Evolutionary conservation across 2,888 invertebrate species (phyloP).

Genomic region (Ectobius pallidus): DNA sequence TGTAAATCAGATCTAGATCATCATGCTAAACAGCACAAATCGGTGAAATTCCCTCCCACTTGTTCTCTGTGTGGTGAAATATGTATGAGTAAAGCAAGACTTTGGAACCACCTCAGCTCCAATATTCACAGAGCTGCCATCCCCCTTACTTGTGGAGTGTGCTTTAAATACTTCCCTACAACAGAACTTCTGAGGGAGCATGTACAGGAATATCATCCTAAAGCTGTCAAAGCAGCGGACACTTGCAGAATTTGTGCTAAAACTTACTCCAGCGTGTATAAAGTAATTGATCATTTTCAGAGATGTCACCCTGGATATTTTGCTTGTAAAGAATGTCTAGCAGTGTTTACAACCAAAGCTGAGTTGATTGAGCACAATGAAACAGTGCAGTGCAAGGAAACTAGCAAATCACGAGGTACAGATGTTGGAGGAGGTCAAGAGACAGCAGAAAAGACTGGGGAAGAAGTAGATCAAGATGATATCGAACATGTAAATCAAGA

Average conservation of each 20-base stretch:
- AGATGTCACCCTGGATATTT: slow-evolving; percentile 64
- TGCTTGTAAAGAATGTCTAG: slow-evolving; percentile 64
- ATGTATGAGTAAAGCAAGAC: slow-evolving; percentile 10
- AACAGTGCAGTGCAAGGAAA: slow-evolving; percentile 35
- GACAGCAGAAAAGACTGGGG: slow-evolving; percentile 36
- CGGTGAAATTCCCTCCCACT: slow-evolving; percentile 30
- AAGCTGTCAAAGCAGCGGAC: slow-evolving; percentile 58
- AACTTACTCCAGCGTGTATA: slow-evolving; percentile 64
- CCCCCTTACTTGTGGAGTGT: slow-evolving; percentile 63
- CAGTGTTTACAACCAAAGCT: slow-evolving; percentile 61
- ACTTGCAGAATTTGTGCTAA: slow-evolving; percentile 66
- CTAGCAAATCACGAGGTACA: neutral
- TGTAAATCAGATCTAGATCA: slow-evolving; percentile 29
- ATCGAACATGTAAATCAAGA: no score
- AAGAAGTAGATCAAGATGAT: neutral
- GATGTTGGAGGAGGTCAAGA: slow-evolving; percentile 26
- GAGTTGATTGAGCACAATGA: slow-evolving; percentile 60
- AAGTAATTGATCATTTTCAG: slow-evolving; percentile 64
- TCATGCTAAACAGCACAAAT: slow-evolving; percentile 35
- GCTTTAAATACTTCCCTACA: slow-evolving; percentile 61
- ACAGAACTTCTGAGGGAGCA: slow-evolving; percentile 63
- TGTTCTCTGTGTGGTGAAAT: slow-evolving; percentile 40
- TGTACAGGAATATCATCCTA: slow-evolving; percentile 59
- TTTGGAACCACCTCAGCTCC: slow-evolving; percentile 35
- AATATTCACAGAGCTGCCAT: slow-evolving; percentile 60